Evolutionary conservation across 1,140 invertebrate genomes (phyloP).

Genomic region (Parasteatoda tepidariorum): DNA sequence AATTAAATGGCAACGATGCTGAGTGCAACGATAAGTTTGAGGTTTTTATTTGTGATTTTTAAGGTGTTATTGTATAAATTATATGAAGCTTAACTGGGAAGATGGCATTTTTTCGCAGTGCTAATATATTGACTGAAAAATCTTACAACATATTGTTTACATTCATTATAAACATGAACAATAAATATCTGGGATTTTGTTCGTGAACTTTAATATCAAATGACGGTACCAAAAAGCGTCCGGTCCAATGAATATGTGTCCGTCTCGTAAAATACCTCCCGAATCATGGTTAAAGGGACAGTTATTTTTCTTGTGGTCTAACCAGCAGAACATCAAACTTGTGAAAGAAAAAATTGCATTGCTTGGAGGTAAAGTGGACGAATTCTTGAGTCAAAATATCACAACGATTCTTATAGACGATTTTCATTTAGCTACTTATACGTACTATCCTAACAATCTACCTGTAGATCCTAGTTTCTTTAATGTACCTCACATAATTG

Average conservation of each 20-base stretch:
- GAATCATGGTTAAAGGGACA: slow-evolving; percentile 52
- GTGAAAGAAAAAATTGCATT: slow-evolving; percentile 18
- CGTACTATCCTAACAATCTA: background rate
- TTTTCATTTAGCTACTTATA: background rate
- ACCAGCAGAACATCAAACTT: background rate
- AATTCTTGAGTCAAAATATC: slow-evolving; percentile 32
- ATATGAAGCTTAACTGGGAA: too few relatives aligned
- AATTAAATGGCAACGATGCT: too few relatives aligned
- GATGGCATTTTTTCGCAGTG: too few relatives aligned
- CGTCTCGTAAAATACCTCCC: slow-evolving; percentile 32
- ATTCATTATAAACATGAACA: too few relatives aligned
- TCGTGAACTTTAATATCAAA: slow-evolving; percentile 44
- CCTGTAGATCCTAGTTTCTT: background rate
- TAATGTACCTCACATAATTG: background rate
- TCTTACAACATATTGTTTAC: too few relatives aligned
- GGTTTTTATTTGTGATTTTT: too few relatives aligned
- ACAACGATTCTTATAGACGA: slow-evolving; percentile 43
- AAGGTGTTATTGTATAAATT: too few relatives aligned
- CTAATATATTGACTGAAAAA: too few relatives aligned
- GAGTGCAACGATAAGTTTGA: too few relatives aligned
- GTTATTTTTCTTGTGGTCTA: slow-evolving; percentile 41
- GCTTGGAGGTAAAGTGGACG: slow-evolving; percentile 48
- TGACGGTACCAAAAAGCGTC: slow-evolving; percentile 51
- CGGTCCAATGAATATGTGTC: slow-evolving; percentile 58
- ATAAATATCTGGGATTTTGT: too few relatives aligned